Conservation (phyloP, 2,888 invertebrate species). For the Chymomyza procnemis region DNA sequence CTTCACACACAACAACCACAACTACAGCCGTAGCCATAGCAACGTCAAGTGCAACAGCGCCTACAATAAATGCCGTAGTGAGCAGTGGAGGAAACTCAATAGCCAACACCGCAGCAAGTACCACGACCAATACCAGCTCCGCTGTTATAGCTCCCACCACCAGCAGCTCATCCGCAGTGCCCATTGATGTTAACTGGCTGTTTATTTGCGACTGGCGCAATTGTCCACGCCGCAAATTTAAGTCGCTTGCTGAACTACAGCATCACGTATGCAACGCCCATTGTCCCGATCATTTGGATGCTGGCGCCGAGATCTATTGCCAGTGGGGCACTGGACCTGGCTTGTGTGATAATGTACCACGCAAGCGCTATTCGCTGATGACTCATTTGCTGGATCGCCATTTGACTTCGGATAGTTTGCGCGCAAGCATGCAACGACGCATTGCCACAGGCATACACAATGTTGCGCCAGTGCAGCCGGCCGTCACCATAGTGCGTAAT, state of each 20-base stretch:
- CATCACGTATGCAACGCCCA: slow-evolving; percentile 92
- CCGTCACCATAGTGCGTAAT: slow-evolving; percentile 78
- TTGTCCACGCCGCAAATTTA: slow-evolving; percentile 88
- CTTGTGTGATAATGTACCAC: slow-evolving; percentile 90
- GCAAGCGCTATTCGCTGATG: slow-evolving; percentile 95
- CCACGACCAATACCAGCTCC: slow-evolving; percentile 13
- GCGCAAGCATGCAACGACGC: slow-evolving; percentile 74
- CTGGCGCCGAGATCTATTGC: slow-evolving; percentile 88
- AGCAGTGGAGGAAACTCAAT: slow-evolving; percentile 14
- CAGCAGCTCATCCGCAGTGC: slow-evolving; percentile 47
- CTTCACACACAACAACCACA: slow-evolving; percentile 38
- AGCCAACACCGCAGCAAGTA: slow-evolving; percentile 8
- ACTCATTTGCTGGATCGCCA: slow-evolving; percentile 98
- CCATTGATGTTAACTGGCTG: slow-evolving; percentile 78
- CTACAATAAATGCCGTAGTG: slow-evolving; percentile 22
- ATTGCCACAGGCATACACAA: slow-evolving; percentile 71
- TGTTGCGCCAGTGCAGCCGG: slow-evolving; percentile 68
- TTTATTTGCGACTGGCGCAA: slow-evolving; percentile 96
- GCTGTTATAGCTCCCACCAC: slow-evolving; percentile 3
- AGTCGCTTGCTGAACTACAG: slow-evolving; percentile 88
- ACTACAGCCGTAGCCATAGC: slow-evolving; percentile 34
- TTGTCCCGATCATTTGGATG: slow-evolving; percentile 84
- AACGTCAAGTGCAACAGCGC: slow-evolving; percentile 7
- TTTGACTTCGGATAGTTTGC: slow-evolving; percentile 85
- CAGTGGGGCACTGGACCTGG: slow-evolving; percentile 86